Evolutionary conservation across 2,113 vertebrate species (phyloP).

Genomic region (Ceuthmochares aereus): DNA sequence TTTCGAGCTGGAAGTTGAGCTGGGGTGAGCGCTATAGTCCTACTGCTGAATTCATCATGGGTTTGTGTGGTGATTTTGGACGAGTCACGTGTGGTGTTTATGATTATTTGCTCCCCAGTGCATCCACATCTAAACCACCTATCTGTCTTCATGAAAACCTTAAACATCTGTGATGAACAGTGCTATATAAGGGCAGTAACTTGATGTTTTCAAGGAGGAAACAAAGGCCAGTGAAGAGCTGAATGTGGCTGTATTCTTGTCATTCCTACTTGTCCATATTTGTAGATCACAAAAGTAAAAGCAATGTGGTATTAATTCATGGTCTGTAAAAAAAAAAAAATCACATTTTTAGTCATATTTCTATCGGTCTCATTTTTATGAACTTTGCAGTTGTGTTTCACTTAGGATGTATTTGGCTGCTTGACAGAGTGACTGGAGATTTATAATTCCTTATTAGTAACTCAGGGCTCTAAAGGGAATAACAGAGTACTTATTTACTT

Average conservation of each 20-base stretch:
- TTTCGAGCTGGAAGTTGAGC: not conserved
- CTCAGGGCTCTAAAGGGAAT: constrained; percentile 54
- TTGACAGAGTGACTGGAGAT: constrained; percentile 67
- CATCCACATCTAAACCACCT: not conserved
- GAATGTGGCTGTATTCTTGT: not conserved
- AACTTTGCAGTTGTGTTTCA: constrained; percentile 58
- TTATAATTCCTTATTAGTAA: constrained; percentile 71
- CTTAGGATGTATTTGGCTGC: constrained; percentile 58
- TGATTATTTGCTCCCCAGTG: not conserved
- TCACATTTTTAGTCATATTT: constrained; percentile 54
- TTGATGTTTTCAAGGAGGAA: not conserved
- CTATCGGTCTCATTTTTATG: constrained; percentile 52
- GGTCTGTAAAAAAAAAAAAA: constrained; percentile 48
- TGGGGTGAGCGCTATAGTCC: not conserved
- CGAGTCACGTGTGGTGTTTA: not conserved
- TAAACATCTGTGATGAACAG: not conserved
- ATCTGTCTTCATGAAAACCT: constrained; percentile 1
- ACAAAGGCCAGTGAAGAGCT: not conserved
- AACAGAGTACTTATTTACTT: constrained; percentile 64
- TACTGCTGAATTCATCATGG: not conserved
- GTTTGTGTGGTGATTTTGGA: not conserved
- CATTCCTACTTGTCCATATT: not conserved
- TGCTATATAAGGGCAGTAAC: not conserved
- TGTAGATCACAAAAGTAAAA: constrained; percentile 3
- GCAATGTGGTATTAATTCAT: constrained; percentile 40